phyloP scores from a whole-genome alignment of 2,113 vertebrate genomes.

The Pipra filicauda region DNA sequence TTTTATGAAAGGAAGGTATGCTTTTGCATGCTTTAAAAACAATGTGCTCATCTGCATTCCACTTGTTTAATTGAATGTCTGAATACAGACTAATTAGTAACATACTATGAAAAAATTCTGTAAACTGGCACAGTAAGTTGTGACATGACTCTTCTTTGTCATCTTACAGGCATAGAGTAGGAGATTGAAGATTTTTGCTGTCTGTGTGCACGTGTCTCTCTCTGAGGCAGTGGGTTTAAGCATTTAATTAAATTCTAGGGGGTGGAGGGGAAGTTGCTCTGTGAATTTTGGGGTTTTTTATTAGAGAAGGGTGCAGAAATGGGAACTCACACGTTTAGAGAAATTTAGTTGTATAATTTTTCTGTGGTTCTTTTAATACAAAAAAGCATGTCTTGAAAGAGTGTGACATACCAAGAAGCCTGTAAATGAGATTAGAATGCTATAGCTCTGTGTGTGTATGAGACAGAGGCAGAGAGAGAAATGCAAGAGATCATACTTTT shows the following conservation, averaged over 20 bases:
- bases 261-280: neutral
- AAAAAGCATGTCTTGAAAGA: neutral
- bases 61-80: neutral
- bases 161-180: neutral
- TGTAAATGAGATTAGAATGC: neutral
- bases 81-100: neutral
- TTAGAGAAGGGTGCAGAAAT: neutral
- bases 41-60: neutral
- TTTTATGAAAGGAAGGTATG: neutral
- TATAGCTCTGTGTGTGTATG: neutral
- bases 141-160: neutral
- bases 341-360: neutral
- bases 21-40: neutral
- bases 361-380: neutral
- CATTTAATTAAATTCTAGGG: neutral
- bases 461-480: neutral
- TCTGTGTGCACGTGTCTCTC: neutral
- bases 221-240: neutral
- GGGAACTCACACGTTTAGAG: neutral
- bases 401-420: neutral
- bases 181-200: neutral
- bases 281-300: neutral
- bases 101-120: neutral
- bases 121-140: neutral
- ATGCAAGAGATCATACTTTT: neutral